Conservation (phyloP, 2,113 vertebrate species). For the Mormyrus iriodes region DNA sequence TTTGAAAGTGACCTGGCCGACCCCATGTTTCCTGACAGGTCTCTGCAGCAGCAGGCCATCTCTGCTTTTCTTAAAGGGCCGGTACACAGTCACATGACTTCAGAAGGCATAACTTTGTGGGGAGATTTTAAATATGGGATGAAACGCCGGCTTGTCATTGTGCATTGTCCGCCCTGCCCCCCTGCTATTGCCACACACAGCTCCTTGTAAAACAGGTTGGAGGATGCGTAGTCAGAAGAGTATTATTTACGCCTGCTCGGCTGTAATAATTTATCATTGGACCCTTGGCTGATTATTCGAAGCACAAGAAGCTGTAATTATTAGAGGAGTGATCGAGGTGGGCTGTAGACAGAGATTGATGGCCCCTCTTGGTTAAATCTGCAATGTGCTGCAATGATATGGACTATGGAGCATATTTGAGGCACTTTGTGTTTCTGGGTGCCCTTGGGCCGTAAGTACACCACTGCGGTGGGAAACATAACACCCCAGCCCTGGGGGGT, state of each 20-base stretch:
- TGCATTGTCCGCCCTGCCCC: not conserved
- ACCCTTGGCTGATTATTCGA: not conserved
- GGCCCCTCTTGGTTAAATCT: not conserved
- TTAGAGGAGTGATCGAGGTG: not conserved
- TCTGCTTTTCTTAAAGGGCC: not conserved
- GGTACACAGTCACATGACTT: not conserved
- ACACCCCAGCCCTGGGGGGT: not conserved
- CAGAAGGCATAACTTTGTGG: not conserved
- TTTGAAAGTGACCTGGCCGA: not conserved
- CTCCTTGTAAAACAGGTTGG: not conserved
- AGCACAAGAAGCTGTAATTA: constrained; percentile 5
- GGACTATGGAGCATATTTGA: not conserved
- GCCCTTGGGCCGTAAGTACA: not conserved
- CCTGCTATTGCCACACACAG: not conserved
- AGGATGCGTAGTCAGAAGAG: not conserved
- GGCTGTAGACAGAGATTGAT: not conserved
- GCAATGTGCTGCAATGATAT: not conserved
- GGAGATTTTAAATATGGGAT: not conserved
- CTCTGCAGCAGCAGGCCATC: not conserved
- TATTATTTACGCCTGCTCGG: not conserved
- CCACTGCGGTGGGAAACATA: not conserved
- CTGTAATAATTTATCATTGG: not conserved
- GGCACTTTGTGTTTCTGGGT: not conserved
- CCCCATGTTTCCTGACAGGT: not conserved
- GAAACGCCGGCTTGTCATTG: not conserved